Conservation (phyloP, 2,113 vertebrate genomes). For the Connochaetes taurinus region DNA sequence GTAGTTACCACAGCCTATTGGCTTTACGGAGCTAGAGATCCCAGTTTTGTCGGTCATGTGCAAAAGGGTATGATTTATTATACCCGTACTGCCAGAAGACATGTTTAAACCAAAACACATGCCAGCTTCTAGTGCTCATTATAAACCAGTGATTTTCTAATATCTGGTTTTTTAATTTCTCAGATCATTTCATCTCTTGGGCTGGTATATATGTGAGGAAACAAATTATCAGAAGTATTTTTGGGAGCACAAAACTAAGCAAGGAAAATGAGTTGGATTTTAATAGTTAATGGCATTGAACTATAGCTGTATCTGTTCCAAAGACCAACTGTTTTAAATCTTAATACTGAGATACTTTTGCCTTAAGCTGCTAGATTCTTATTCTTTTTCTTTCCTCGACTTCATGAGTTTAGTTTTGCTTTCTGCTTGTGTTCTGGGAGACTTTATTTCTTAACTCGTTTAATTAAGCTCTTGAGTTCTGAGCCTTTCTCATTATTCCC, state of each 20-base stretch:
- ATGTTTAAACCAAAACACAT: background rate
- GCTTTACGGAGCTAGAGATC: background rate
- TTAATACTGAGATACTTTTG: background rate
- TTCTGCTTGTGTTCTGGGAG: background rate
- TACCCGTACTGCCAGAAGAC: background rate
- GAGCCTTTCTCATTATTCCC: background rate
- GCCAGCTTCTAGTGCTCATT: background rate
- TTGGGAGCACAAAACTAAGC: background rate
- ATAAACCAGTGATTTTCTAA: background rate
- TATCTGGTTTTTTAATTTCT: background rate
- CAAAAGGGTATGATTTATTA: background rate
- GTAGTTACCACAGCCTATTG: background rate
- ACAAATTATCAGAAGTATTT: background rate
- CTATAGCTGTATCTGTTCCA: background rate
- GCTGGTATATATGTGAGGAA: background rate
- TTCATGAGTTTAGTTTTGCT: background rate
- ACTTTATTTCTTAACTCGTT: background rate
- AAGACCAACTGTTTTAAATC: background rate
- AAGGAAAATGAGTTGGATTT: background rate
- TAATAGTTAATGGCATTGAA: background rate
- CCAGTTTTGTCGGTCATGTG: background rate
- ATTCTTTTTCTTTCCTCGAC: background rate
- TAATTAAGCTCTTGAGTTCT: background rate
- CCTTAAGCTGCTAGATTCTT: background rate
- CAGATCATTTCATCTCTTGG: background rate